phyloP scores from a whole-genome alignment of 2,113 vertebrate species.

The Limanda limanda region DNA sequence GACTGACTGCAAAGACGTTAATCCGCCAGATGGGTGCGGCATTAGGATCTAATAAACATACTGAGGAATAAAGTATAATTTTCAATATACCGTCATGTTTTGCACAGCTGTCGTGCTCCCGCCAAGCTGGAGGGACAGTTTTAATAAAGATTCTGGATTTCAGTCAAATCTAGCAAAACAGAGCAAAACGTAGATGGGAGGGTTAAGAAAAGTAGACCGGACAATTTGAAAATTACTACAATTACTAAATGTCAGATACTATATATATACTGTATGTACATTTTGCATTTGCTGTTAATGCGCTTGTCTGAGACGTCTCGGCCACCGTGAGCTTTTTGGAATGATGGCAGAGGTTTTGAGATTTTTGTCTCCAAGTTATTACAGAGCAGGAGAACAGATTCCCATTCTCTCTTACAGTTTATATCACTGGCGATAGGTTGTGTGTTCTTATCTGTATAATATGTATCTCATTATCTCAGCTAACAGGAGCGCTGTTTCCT shows the following conservation, averaged over 20 bases:
- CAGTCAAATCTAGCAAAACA: no score
- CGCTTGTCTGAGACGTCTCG: no score
- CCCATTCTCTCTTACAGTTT: neutral
- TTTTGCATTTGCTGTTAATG: neutral
- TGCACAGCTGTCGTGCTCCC: neutral
- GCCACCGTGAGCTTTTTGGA: neutral
- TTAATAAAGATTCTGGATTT: neutral
- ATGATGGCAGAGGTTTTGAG: neutral
- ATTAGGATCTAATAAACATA: slow-evolving; percentile 5
- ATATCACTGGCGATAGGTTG: neutral
- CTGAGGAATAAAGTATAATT: neutral
- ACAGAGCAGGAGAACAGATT: neutral
- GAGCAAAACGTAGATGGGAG: neutral
- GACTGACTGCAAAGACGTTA: slow-evolving; percentile 3
- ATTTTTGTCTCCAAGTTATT: neutral
- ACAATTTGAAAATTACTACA: neutral
- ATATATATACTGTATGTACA: neutral
- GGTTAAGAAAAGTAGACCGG: no score
- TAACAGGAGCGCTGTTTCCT: neutral
- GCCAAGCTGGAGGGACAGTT: neutral
- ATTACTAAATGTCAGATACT: neutral
- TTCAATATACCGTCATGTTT: neutral
- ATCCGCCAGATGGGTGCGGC: neutral
- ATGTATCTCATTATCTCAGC: neutral
- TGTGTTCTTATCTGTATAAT: neutral